Conservation (phyloP, 1,140 invertebrate genomes). For the Camponotus floridanus region DNA sequence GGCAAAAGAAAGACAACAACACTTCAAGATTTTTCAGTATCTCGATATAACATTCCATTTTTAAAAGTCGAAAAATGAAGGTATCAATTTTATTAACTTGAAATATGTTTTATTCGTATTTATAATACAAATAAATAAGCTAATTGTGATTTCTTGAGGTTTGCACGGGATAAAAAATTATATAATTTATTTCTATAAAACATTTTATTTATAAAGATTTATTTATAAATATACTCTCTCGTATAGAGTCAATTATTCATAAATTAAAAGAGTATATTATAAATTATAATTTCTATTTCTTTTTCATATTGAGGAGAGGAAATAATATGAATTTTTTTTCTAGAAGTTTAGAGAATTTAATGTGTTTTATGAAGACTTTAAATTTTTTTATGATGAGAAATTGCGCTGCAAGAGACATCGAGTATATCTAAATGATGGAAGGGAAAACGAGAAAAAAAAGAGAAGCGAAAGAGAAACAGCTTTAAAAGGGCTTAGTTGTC, state of each 20-base stretch:
- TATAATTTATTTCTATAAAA: not conserved
- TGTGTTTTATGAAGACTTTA: constrained; percentile 1
- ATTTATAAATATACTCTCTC: not conserved
- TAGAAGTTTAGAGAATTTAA: constrained; percentile 16
- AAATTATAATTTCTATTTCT: not conserved
- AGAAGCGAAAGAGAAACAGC: constrained; percentile 23
- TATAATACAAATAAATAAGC: constrained; percentile 13
- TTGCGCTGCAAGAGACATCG: not conserved
- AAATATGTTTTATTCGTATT: not conserved
- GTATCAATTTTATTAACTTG: constrained; percentile 5
- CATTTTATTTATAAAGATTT: constrained; percentile 3
- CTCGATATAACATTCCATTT: too few relatives aligned
- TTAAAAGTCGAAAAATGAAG: not conserved
- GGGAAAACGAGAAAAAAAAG: not conserved
- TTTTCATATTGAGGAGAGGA: constrained; percentile 1
- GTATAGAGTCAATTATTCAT: not conserved
- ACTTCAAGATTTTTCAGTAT: too few relatives aligned
- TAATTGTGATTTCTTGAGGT: not conserved
- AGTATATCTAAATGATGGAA: constrained; percentile 23
- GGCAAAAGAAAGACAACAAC: too few relatives aligned
- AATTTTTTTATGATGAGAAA: constrained; percentile 41
- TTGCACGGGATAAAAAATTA: not conserved
- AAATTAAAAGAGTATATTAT: not conserved
- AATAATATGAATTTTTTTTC: not conserved
- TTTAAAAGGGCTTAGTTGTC: not conserved